phyloP scores from a whole-genome alignment of 1,140 invertebrate genomes.

The Drosophila paulistorum region DNA sequence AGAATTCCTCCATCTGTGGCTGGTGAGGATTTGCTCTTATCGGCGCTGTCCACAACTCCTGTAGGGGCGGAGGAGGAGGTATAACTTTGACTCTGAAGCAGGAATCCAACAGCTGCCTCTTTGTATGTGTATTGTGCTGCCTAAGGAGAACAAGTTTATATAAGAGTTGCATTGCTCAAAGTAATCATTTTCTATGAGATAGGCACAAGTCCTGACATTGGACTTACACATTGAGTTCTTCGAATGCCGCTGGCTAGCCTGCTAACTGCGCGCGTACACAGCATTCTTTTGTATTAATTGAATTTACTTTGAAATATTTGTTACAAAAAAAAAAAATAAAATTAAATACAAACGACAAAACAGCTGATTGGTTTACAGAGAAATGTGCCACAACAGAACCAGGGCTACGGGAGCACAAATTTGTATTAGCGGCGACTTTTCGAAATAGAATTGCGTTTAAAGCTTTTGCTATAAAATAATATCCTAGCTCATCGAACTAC shows the following conservation, averaged over 20 bases:
- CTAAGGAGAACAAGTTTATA: conserved; percentile 57
- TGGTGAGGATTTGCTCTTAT: conserved; percentile 48
- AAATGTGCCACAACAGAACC: conserved; percentile 37
- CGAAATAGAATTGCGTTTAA: no score
- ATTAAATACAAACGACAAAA: conserved; percentile 41
- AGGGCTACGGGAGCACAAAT: not conserved
- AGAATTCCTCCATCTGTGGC: conserved; percentile 60
- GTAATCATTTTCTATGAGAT: not conserved
- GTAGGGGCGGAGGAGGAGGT: conserved; percentile 44
- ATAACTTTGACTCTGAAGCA: conserved; percentile 44
- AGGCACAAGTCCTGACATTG: accelerated
- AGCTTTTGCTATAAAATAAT: no score
- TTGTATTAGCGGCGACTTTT: not conserved
- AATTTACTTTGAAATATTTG: conserved; percentile 43
- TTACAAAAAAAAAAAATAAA: conserved; percentile 47
- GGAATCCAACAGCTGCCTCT: conserved; percentile 16
- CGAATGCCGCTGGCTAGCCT: conserved; percentile 38
- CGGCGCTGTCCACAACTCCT: conserved; percentile 47
- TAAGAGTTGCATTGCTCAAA: conserved; percentile 49
- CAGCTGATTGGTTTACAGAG: conserved; percentile 34
- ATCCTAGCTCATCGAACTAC: no score
- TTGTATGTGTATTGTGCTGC: conserved; percentile 41
- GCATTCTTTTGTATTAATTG: conserved; percentile 44
- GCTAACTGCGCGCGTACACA: conserved; percentile 57
- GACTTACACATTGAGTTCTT: conserved; percentile 36